Evolutionary conservation across 2,888 invertebrate genomes (phyloP).

Genomic region (Coenonympha glycerion): DNA sequence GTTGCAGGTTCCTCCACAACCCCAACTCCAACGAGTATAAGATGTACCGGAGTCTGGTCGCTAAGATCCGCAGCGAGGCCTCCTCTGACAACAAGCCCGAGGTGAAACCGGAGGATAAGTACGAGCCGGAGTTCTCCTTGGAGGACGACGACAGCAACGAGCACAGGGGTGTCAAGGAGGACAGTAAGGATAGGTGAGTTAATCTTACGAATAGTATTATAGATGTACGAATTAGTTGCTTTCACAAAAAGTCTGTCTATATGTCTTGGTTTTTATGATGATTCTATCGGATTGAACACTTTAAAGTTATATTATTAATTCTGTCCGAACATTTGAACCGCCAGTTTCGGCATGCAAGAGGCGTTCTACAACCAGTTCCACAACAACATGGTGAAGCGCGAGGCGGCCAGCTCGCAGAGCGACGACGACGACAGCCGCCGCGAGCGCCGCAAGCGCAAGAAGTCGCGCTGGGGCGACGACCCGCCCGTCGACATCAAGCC

Average conservation of each 20-base stretch:
- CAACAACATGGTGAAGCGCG: conserved; percentile 45
- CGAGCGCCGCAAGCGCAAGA: conserved; percentile 80
- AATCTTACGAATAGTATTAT: not conserved
- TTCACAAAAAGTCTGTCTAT: no score
- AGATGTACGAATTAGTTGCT: no score
- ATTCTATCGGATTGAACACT: no score
- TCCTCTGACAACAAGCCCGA: conserved; percentile 44
- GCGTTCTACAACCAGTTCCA: conserved; percentile 28
- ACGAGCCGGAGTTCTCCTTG: conserved; percentile 69
- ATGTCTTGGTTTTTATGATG: no score
- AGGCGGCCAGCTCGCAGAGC: conserved; percentile 57
- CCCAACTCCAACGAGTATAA: conserved; percentile 65
- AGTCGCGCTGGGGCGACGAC: conserved; percentile 83
- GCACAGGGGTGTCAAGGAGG: conserved; percentile 52
- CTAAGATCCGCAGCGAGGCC: conserved; percentile 44
- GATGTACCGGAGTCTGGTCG: conserved; percentile 62
- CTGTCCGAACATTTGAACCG: no score
- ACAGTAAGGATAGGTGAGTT: conserved; percentile 51
- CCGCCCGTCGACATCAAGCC: conserved; percentile 58
- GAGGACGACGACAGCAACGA: conserved; percentile 70
- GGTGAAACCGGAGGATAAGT: conserved; percentile 69
- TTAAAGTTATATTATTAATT: no score
- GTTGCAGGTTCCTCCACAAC: conserved; percentile 70
- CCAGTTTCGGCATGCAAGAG: conserved; percentile 12
- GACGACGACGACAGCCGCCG: conserved; percentile 66